A percentile compares a stretch with the other conserved stretches of the same genome.
phyloP scores from a whole-genome alignment of 2,113 vertebrate genomes.

The Miniopterus natalensis region DNA sequence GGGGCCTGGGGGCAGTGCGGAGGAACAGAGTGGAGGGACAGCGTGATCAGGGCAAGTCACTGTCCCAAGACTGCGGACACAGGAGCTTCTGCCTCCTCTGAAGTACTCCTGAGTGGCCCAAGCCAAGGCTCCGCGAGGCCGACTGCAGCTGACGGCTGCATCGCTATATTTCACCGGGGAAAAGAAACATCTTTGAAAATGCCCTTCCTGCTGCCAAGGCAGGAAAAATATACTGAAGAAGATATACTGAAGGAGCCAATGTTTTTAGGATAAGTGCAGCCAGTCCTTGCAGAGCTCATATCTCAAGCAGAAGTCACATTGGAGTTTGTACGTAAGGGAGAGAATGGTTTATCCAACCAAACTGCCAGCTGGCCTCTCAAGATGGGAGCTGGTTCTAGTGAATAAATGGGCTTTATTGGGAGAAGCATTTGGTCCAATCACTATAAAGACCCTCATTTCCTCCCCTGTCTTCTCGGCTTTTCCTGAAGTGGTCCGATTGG shows the following conservation, averaged over 20 bases:
- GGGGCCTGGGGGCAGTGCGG: not conserved
- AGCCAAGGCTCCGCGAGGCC: rapidly evolving
- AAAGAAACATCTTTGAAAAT: not conserved
- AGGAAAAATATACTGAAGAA: not conserved
- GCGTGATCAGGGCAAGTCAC: not conserved
- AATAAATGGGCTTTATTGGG: not conserved
- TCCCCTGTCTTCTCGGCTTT: not conserved
- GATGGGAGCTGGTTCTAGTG: not conserved
- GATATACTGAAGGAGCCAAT: not conserved
- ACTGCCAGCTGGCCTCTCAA: not conserved
- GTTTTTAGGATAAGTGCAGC: not conserved
- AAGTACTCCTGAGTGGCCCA: not conserved
- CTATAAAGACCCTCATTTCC: not conserved
- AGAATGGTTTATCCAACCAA: not conserved
- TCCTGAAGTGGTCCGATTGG: not conserved
- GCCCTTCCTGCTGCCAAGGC: not conserved
- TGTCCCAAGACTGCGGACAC: not conserved
- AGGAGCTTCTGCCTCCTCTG: not conserved
- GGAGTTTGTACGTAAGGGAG: not conserved
- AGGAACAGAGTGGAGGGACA: not conserved
- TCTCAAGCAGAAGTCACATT: not conserved
- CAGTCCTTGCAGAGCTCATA: not conserved
- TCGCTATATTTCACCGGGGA: not conserved
- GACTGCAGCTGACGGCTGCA: rapidly evolving
- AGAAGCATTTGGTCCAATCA: not conserved